Evolutionary conservation across 2,113 vertebrate genomes (phyloP), one percentile per base, ranked within the genome.

Genomic region (Oplegnathus fasciatus): DNA sequence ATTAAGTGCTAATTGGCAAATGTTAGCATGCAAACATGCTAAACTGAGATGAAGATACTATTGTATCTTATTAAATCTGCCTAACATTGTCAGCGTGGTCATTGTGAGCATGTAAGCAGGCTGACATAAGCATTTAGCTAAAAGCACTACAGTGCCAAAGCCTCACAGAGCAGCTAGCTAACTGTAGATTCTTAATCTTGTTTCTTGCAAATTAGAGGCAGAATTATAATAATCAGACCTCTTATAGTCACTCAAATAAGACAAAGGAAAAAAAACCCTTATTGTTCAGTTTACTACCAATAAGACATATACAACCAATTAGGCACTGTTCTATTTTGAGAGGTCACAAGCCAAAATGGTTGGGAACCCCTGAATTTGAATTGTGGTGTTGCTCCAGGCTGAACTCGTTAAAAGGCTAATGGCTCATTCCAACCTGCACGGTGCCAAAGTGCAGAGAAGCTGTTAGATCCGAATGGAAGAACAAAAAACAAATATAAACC

Each of bases 401-500:
- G 22, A 22, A 65, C 17, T 67, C 18, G 37, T 60, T 28, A 4
- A 65, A 76, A n/a, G 34, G 22, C 44, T 26, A 17, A 57, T 24
- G 70, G 76, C 42, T 85, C 61, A 22, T 62, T 78, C 32, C 42
- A 66, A 60, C 55, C 13, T n/a, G 26, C 54, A 17, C 15, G 28
- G 24, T 62, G 62, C 65, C 71, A 75, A 48, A 42, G 44, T 60
- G 61, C 52, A 28, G 54, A 73, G 48, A 60, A 82, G 46, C 78
- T 68, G 66, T 68, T 78, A 22, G 32, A 71, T 75, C 46, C 26
- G 22, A 65, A 61, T 15, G 22, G 60, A 76, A 44, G 82, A 71
- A 66, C 10, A 46, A 81, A 37, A 82, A 78, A 76, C 72, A 73
- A 71, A 80, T 1, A 46, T 18, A 75, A 85, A 90, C 78, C 82